Base-by-base conservation (phyloP, 2,888 invertebrate genomes). In the Ecliptopera silaceata region DNA sequence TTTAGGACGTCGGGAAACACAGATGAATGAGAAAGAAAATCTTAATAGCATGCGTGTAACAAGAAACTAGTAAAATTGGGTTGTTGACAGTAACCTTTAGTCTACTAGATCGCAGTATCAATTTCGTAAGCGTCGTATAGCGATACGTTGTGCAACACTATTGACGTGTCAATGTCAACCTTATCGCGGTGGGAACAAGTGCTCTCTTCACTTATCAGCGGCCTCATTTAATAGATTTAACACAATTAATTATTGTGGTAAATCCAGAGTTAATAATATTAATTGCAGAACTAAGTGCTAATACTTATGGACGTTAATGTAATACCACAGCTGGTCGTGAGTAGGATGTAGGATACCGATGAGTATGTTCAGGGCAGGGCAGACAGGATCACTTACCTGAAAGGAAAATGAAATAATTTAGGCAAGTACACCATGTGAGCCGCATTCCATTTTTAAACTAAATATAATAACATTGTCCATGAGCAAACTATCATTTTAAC, bases 81-180 rank as follows among this genome's bases (percentile, higher is more conserved):
- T 11, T 15, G 36, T 22, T 18, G 20, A 38, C 26, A 47, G n/a
- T 29, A 49, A 31, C 31, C 29, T 18, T 12, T 15, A 31, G 31
- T 39, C 34, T 10, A 34, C 4, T 18, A 39, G 29, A 42, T 55
- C 50, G 36, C 44, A 50, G 55, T 36, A 56, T 43, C 43, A 47
- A 50, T 60, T 48, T 58, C 42, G 52, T 43, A 57, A 56, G 51
- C 29, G 39, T 11, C 32, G 26, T 42, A n/a, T n/a, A n/a, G n/a
- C 20, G 39, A 15, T 43, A 39, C 47, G 49, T 59, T 61, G 59
- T 56, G 63, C 55, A 63, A 61, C 32, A 12, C 15, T 58, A 62
- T 45, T 57, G 63, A 44, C 57, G 48, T 46, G 34, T 56, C 65
- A 65, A 63, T 63, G 63, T 63, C 65, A 59, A 41, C 48, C 52